Percentiles rank a stretch among this genome's conserved stretches.
These are phyloP conservation scores for Pyrocoelia pectoralis DNA, from an alignment of 2,888 invertebrate genomes.

Conservation along the genomic window DNA sequence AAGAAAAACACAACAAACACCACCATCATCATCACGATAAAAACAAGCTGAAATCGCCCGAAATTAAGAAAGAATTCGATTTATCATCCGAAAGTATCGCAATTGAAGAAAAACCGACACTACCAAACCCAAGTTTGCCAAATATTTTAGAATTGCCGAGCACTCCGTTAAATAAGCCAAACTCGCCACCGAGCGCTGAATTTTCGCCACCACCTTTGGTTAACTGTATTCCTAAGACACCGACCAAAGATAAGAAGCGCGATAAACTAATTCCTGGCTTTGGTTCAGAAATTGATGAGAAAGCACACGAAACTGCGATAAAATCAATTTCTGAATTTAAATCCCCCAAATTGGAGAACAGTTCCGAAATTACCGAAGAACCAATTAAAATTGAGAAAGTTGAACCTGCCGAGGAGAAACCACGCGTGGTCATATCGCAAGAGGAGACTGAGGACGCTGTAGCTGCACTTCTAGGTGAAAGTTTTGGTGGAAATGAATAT, in stretches of 20 bases:
- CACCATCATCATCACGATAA: constrained; percentile 71
- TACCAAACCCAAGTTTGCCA: constrained; percentile 67
- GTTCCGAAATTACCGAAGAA: constrained; percentile 41
- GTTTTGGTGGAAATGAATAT: constrained; percentile 74
- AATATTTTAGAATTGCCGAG: constrained; percentile 68
- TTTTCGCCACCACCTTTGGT: constrained; percentile 55
- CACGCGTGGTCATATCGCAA: constrained; percentile 84
- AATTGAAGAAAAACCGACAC: constrained; percentile 29
- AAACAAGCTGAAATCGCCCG: constrained; percentile 53
- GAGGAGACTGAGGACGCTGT: constrained; percentile 94
- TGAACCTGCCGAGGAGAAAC: constrained; percentile 71
- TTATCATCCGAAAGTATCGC: constrained; percentile 16
- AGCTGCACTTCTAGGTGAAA: constrained; percentile 85
- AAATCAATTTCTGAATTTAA: constrained; percentile 76
- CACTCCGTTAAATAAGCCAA: constrained; percentile 62
- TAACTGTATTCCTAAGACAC: constrained; percentile 67
- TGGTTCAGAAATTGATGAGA: constrained; percentile 71
- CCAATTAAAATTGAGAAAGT: constrained; percentile 56
- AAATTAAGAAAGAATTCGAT: constrained; percentile 49
- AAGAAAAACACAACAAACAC: constrained; percentile 76
- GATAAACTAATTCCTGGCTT: constrained; percentile 75
- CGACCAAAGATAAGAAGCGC: constrained; percentile 42
- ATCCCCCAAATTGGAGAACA: constrained; percentile 49
- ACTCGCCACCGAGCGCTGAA: constrained; percentile 45
- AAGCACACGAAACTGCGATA: constrained; percentile 80